A percentile compares a stretch with the other conserved stretches of the same genome.
Evolutionary conservation across 2,888 invertebrate species (phyloP).

Genomic region (Callimorpha dominula): DNA sequence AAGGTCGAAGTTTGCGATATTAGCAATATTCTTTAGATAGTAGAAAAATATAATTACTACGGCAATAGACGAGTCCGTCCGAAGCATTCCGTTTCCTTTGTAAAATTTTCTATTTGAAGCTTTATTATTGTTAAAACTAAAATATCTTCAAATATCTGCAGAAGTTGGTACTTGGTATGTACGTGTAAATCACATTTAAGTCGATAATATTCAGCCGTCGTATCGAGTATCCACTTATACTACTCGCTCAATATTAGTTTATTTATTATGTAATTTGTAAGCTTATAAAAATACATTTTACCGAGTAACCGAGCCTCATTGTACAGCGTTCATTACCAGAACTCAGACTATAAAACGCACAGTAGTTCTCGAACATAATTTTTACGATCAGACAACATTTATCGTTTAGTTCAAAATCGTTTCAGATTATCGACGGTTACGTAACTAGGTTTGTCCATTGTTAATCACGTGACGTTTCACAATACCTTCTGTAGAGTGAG

Average conservation of each 20-base stretch:
- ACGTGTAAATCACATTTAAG: constrained; percentile 15
- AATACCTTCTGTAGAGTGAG: constrained; percentile 65
- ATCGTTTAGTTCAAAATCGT: constrained; percentile 43
- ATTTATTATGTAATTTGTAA: constrained; percentile 37
- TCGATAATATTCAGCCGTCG: constrained; percentile 14
- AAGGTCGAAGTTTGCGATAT: too few relatives aligned
- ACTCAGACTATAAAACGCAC: constrained; percentile 48
- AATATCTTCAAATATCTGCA: background rate
- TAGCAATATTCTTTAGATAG: too few relatives aligned
- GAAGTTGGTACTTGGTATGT: constrained; percentile 10
- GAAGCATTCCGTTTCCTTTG: too few relatives aligned
- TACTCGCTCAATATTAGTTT: constrained; percentile 23
- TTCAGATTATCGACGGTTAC: constrained; percentile 42
- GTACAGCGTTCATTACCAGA: constrained; percentile 43
- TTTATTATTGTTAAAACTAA: too few relatives aligned
- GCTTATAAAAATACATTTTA: constrained; percentile 36
- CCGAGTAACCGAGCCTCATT: constrained; percentile 33
- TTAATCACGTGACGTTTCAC: constrained; percentile 63
- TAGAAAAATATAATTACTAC: too few relatives aligned
- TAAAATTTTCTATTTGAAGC: too few relatives aligned
- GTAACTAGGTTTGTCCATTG: constrained; percentile 52
- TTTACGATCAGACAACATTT: constrained; percentile 48
- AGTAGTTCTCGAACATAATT: constrained; percentile 46
- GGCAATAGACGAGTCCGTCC: too few relatives aligned
- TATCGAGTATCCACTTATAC: constrained; percentile 11